Percentiles rank a stretch among this genome's conserved stretches.
Conservation (phyloP, 2,113 vertebrate genomes). For the Brienomyrus brachyistius region DNA sequence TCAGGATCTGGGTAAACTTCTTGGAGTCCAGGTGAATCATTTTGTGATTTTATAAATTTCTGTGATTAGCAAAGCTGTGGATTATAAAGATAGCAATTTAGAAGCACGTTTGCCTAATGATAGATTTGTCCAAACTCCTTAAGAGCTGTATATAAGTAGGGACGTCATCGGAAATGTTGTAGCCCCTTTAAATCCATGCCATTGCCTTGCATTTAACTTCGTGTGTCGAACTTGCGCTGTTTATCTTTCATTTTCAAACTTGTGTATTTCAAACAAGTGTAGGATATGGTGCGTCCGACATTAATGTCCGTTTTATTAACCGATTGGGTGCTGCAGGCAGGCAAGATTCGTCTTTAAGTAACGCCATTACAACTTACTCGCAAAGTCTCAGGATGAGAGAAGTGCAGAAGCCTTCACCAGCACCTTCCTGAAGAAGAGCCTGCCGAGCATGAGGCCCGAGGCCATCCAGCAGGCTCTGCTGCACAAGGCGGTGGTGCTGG, state of each 20-base stretch:
- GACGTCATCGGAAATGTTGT: background rate
- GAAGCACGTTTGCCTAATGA: background rate
- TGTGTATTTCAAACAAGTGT: no score
- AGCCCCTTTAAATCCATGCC: background rate
- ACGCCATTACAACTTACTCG: background rate
- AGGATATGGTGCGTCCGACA: background rate
- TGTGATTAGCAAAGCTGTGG: background rate
- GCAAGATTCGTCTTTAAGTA: background rate
- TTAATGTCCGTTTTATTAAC: background rate
- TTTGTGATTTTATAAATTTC: background rate
- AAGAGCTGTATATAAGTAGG: background rate
- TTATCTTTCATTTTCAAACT: background rate
- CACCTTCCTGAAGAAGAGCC: conserved; percentile 68
- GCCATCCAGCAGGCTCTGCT: conserved; percentile 47
- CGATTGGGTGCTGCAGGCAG: background rate
- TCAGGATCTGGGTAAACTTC: conserved; percentile 26
- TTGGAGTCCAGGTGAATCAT: conserved; percentile 28
- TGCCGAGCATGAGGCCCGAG: conserved; percentile 30
- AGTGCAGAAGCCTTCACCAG: conserved; percentile 63
- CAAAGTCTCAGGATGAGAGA: conserved; percentile 46
- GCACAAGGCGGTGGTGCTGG: conserved; percentile 73
- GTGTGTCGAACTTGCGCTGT: background rate
- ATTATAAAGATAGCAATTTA: background rate
- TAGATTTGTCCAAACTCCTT: background rate
- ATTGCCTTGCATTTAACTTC: background rate